These are phyloP conservation scores for Gephyroberyx darwinii DNA, from an alignment of 2,797 vertebrate genomes.

Conservation along the genomic window DNA sequence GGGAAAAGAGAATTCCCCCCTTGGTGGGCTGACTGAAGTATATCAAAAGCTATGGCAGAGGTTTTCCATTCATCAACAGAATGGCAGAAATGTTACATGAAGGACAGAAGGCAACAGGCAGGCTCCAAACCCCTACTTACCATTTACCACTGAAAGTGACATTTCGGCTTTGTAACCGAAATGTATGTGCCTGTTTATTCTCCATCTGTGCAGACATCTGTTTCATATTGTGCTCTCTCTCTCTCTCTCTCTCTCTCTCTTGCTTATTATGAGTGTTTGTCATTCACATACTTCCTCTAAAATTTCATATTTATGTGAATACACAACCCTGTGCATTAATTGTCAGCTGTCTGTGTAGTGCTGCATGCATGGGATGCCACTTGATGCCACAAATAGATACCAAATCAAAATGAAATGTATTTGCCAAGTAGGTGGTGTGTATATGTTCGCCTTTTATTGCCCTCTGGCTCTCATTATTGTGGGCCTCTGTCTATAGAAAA, in stretches of 20 bases:
- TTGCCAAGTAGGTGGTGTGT: not conserved
- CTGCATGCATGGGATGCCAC: constrained; percentile 17
- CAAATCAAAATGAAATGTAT: constrained; percentile 9
- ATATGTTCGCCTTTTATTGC: not conserved
- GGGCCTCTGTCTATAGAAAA: constrained; percentile 35
- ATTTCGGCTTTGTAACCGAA: constrained; percentile 73
- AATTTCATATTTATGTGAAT: constrained; percentile 66
- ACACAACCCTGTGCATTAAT: constrained; percentile 22
- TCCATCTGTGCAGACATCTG: constrained; percentile 80
- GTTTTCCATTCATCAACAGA: constrained; percentile 34
- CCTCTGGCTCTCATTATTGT: constrained; percentile 23
- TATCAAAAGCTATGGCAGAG: constrained; percentile 23
- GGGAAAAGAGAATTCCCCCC: not conserved
- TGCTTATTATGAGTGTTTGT: constrained; percentile 53
- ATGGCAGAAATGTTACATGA: constrained; percentile 44
- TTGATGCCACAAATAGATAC: constrained; percentile 24
- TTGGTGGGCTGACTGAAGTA: not conserved
- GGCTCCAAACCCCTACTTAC: constrained; percentile 53
- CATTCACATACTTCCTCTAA: constrained; percentile 50
- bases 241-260: constrained; percentile 39
- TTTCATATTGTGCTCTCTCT: constrained; percentile 70
- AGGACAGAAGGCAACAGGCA: constrained; percentile 45
- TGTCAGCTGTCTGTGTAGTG: not conserved
- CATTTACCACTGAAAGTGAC: constrained; percentile 68
- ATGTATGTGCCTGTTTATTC: constrained; percentile 75